phyloP scores from a whole-genome alignment of 2,888 invertebrate species.

The Omphaloscelis lunosa region DNA sequence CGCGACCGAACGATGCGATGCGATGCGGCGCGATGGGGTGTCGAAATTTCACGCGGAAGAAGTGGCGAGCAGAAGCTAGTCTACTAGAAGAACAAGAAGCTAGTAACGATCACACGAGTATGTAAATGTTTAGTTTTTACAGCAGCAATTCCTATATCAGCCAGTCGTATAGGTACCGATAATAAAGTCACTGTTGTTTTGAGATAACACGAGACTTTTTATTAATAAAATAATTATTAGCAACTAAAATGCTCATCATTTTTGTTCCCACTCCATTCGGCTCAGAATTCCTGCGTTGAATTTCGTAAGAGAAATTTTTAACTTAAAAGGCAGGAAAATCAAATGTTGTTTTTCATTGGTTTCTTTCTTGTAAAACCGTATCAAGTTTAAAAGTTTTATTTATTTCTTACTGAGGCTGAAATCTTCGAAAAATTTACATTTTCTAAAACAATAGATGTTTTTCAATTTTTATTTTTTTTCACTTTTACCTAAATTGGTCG shows the following conservation, averaged over 20 bases:
- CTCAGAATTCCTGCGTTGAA: neutral
- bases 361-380: conserved; percentile 17
- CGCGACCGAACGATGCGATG: neutral
- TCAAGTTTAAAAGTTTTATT: neutral
- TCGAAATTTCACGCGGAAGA: neutral
- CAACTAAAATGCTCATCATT: conserved; percentile 36
- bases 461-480: neutral
- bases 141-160: conserved; percentile 38
- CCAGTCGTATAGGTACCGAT: conserved; percentile 31
- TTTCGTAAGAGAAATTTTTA: neutral
- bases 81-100: too few species aligned
- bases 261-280: conserved; percentile 12
- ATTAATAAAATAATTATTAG: conserved; percentile 41
- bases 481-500: neutral
- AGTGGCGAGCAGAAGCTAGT: neutral
- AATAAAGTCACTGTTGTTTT: conserved; percentile 48
- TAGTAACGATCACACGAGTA: conserved; percentile 2
- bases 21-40: neutral
- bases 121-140: conserved; percentile 11
- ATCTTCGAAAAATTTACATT: conserved; percentile 22
- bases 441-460: neutral
- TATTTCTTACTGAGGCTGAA: neutral
- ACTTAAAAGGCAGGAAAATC: neutral
- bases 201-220: conserved; percentile 53
- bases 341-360: neutral